Evolutionary conservation across 1,140 invertebrate genomes (phyloP).

Genomic region (Meloidogyne hapla): DNA sequence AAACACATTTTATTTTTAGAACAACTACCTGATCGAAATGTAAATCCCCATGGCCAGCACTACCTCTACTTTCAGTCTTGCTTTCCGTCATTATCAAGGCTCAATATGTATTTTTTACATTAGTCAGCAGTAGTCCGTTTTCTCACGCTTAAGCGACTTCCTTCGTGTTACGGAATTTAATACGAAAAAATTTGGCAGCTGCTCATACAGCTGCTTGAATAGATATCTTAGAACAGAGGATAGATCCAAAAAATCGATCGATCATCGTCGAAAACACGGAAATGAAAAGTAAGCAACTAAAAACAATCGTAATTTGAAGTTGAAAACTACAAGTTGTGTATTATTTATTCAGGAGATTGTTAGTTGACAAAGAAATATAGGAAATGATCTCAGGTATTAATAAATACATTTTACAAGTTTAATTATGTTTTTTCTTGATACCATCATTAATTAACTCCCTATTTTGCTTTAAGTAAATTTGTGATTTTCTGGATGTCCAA

Average conservation of each 20-base stretch:
- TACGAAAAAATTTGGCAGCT: neutral
- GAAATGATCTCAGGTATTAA: neutral
- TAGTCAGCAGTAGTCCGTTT: neutral
- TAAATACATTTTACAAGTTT: neutral
- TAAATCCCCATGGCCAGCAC: constrained; percentile 8
- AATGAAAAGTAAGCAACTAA: too few species aligned
- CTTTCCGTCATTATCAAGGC: neutral
- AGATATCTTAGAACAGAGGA: too few species aligned
- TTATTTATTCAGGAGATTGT: too few species aligned
- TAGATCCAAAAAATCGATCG: too few species aligned
- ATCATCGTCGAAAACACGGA: too few species aligned
- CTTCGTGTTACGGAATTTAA: neutral
- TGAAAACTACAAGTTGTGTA: too few species aligned
- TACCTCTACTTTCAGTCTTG: neutral
- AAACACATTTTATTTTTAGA: neutral
- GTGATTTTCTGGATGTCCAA: neutral
- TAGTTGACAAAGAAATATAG: neutral
- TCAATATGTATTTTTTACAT: neutral
- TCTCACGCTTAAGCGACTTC: neutral
- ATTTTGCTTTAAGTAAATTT: neutral
- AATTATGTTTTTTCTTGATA: neutral
- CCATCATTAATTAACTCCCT: neutral
- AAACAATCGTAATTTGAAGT: too few species aligned
- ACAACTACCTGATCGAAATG: constrained; percentile 26
- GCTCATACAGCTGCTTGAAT: too few species aligned